Conservation (phyloP, 2,113 vertebrate genomes). For the Bos javanicus region DNA sequence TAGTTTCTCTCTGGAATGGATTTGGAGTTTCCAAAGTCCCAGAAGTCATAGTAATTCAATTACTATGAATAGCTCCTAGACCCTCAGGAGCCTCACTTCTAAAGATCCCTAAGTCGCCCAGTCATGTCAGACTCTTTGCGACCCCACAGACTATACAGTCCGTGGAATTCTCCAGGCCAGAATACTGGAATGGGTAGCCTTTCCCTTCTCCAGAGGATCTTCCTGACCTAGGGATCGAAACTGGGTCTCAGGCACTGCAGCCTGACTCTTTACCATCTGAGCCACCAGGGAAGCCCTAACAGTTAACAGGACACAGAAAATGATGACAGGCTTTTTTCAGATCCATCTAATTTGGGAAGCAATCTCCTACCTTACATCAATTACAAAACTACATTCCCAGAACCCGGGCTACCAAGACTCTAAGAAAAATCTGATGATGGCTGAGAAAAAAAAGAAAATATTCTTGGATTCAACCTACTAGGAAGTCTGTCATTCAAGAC, state of each 20-base stretch:
- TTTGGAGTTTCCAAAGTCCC: not conserved
- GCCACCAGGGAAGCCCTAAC: not conserved
- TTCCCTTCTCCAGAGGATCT: not conserved
- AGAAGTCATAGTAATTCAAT: not conserved
- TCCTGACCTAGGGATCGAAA: not conserved
- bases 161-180: not conserved
- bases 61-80: not conserved
- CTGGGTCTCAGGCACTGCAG: not conserved
- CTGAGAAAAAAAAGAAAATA: not conserved
- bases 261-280: not conserved
- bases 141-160: not conserved
- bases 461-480: not conserved
- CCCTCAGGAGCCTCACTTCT: not conserved
- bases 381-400: not conserved
- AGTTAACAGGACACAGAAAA: not conserved
- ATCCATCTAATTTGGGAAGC: not conserved
- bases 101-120: not conserved
- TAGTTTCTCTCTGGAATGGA: not conserved
- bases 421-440: not conserved
- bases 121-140: not conserved
- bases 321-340: not conserved
- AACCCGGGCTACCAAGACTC: not conserved
- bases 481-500: not conserved
- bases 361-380: not conserved
- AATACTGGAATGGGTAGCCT: not conserved